phyloP scores from a whole-genome alignment of 2,888 invertebrate genomes.

The Caenorhabditis parvicauda region DNA sequence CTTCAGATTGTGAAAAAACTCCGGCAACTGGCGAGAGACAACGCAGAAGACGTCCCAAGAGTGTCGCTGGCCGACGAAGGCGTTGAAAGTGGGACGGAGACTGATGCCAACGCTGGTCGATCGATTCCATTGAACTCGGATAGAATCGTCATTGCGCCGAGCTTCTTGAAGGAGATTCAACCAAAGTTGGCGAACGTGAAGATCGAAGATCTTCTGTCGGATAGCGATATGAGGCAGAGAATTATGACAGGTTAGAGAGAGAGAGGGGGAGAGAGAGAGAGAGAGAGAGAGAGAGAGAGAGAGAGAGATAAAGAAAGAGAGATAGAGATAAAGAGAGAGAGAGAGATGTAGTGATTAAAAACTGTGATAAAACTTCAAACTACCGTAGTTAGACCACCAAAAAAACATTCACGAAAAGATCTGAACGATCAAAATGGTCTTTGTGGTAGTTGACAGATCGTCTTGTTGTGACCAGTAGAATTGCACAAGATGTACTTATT shows the following conservation, averaged over 20 bases:
- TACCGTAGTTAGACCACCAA: no score
- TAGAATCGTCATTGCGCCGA: conserved; percentile 30
- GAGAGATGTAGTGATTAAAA: no score
- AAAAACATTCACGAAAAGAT: no score
- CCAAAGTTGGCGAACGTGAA: conserved; percentile 27
- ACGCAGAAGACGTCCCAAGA: conserved; percentile 36
- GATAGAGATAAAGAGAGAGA: no score
- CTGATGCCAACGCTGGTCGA: conserved; percentile 34
- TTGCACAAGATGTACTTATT: no score
- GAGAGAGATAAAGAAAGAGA: no score
- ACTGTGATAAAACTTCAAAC: no score
- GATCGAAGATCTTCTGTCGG: conserved; percentile 40
- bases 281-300: no score
- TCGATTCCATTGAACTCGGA: conserved; percentile 34
- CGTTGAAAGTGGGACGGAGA: conserved; percentile 44
- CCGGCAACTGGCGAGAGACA: conserved; percentile 38
- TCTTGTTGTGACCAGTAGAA: no score
- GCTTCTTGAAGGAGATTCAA: conserved; percentile 50
- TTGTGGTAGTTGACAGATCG: no score
- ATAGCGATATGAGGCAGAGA: conserved; percentile 50
- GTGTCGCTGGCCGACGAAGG: conserved; percentile 40
- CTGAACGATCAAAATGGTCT: no score
- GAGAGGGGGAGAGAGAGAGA: no score
- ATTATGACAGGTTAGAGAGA: conserved; percentile 33
- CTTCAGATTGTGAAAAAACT: conserved; percentile 42